Conservation (phyloP, 2,113 vertebrate genomes). For the Sinosuthora webbiana region DNA sequence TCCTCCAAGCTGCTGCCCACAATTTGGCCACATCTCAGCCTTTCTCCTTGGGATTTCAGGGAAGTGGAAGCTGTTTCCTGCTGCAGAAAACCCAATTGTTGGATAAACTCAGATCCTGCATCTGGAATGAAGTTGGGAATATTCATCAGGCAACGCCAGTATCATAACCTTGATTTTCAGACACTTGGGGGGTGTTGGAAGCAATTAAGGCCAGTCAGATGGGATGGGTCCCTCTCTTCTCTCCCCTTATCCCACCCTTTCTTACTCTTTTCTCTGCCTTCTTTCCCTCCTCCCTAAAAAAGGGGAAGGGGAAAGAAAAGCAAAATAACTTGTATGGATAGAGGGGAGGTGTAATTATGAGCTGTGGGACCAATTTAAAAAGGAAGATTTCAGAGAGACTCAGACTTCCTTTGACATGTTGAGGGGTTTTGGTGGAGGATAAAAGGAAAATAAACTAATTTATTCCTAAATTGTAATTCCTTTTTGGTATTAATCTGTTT, state of each 20-base stretch:
- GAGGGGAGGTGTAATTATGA: slow-evolving; percentile 36
- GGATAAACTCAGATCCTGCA: not conserved
- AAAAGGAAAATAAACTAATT: slow-evolving; percentile 53
- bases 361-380: slow-evolving; percentile 62
- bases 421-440: not conserved
- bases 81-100: accelerated
- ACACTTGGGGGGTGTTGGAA: not conserved
- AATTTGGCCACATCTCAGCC: not conserved
- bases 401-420: not conserved
- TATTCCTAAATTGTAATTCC: slow-evolving; percentile 39
- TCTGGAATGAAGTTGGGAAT: not conserved
- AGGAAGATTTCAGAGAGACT: not conserved
- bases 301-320: not conserved
- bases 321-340: not conserved
- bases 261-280: not conserved
- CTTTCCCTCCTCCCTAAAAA: not conserved
- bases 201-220: not conserved
- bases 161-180: not conserved
- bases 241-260: not conserved
- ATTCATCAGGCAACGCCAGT: not conserved
- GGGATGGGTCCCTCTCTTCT: not conserved
- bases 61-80: not conserved
- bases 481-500: slow-evolving; percentile 25
- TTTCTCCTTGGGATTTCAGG: not conserved
- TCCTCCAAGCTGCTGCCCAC: not conserved